Conservation (phyloP, 2,797 vertebrate species). For the Intellagama lesueurii region DNA sequence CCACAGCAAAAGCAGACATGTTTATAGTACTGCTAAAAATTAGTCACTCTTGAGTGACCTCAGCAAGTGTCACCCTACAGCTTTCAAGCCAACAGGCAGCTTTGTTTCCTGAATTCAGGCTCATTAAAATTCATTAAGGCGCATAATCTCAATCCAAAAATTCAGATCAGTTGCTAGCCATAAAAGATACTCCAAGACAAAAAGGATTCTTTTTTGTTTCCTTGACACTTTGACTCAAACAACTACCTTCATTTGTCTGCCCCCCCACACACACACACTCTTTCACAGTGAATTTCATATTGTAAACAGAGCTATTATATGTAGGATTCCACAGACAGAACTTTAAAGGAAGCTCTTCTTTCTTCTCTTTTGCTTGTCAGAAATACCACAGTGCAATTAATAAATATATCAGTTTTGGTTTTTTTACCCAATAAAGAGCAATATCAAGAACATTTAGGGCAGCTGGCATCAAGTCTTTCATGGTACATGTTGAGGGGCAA, state of each 20-base stretch:
- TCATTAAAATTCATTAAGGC: constrained; percentile 10
- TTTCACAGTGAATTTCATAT: background rate
- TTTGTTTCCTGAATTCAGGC: constrained; percentile 42
- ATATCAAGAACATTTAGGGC: no score
- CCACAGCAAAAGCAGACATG: background rate
- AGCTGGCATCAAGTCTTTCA: no score
- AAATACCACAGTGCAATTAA: background rate
- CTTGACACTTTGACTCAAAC: background rate
- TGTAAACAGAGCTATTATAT: background rate
- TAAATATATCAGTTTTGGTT: background rate
- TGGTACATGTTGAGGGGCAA: no score
- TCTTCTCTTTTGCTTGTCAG: no score
- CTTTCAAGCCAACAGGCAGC: constrained; percentile 2
- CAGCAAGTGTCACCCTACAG: background rate
- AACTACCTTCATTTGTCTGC: rapidly evolving
- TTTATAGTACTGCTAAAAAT: constrained; percentile 29
- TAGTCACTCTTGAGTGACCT: constrained; percentile 27
- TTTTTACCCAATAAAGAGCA: no score
- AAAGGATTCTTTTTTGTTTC: background rate
- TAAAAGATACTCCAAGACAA: constrained; percentile 13
- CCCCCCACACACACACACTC: background rate
- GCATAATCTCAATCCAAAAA: constrained; percentile 22
- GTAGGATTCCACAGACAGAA: background rate
- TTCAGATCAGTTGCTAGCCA: constrained; percentile 21
- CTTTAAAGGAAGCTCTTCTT: background rate